Conservation (phyloP, 2,888 invertebrate species). For the Stenichneumon culpator region DNA sequence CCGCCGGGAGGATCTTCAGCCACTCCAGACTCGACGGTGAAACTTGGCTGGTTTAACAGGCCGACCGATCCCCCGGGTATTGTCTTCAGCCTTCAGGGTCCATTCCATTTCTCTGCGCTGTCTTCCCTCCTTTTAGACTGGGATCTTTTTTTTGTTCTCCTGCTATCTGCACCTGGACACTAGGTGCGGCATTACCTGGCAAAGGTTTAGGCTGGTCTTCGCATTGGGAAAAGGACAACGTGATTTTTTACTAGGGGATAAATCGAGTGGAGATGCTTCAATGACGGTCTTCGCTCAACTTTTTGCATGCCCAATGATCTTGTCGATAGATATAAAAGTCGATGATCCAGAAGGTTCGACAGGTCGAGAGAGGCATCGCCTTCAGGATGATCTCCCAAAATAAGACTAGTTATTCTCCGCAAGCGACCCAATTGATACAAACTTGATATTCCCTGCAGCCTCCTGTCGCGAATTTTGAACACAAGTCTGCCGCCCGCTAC, state of each 20-base stretch:
- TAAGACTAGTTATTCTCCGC: no score
- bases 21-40: neutral
- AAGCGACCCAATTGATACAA: no score
- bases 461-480: no score
- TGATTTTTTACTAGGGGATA: no score
- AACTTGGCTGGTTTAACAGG: neutral
- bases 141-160: neutral
- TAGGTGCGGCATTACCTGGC: neutral
- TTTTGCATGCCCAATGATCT: conserved; percentile 13
- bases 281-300: neutral
- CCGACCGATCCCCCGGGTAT: neutral
- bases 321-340: conserved; percentile 26
- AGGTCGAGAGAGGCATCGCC: neutral
- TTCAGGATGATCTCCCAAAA: neutral
- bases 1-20: neutral
- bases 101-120: neutral
- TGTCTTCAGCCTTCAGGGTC: neutral
- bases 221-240: no score
- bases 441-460: no score
- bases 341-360: conserved; percentile 1
- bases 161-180: neutral
- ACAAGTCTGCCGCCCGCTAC: no score
- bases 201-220: no score
- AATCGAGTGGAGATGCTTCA: no score
- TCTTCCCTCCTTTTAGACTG: neutral